Evolutionary conservation across 2,888 invertebrate genomes (phyloP), one percentile per base, ranked within the genome.

Genomic region (Dione vanillae): DNA sequence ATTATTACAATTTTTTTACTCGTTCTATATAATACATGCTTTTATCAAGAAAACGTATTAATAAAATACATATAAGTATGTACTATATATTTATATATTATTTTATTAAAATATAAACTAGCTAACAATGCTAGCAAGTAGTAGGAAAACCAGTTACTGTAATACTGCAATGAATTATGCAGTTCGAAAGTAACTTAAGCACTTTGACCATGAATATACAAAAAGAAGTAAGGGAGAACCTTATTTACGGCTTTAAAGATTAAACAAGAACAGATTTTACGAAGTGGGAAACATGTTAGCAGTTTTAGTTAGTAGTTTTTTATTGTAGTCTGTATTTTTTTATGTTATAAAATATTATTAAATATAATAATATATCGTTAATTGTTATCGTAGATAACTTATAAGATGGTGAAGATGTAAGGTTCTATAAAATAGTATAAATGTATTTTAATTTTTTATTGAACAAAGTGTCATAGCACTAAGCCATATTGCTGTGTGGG

Each of bases 171-270:
- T 61, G 45, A 43, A 61, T 70, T 66, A 52, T 70, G 78, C 75
- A 78, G 76, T 80, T 80, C 76, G 73, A 80, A 82, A 83, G 78
- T 80, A 79, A 78, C 82, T 59, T 52, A 61, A 83, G 61, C 27
- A 45, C 43, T 61, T 81, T 74, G 76, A 61, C 61, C 61, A 70
- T 66, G 66, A 66, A 70, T 70, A 81, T 80, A 79, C 82, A 61
- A 61, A 80, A 82, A 82, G 77, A 77, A 72, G 78, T 78, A 78
- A 74, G 77, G 74, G 65, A 77, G 78, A 73, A 58, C 64, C 20
- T 61, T 77, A 75, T 61, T 72, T 77, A 71, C 75, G 75, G 78
- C 41, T 61, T 67, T 67, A 67, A 35, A 9, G 51, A 67, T 67
- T 67, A 67, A 35, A 9, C 27, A n/a, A 45, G 45, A 51, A 59